Base-by-base conservation (phyloP, 2,113 vertebrate genomes). In the Pycnonotus jocosus region DNA sequence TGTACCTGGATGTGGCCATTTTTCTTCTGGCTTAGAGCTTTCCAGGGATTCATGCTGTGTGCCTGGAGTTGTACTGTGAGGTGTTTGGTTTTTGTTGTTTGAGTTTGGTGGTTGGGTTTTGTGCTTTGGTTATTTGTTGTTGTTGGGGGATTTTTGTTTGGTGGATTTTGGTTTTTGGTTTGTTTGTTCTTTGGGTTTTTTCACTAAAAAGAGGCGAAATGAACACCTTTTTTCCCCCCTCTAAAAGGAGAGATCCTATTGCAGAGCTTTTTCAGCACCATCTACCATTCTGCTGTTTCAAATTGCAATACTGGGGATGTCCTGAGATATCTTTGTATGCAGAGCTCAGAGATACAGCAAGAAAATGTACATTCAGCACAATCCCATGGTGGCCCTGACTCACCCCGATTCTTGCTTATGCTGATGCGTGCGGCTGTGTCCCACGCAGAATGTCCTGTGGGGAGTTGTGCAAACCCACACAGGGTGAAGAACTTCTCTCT, bases 141-240 rank as follows among this genome's bases (percentile, higher is more conserved):
- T 31, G 21, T 9, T 31, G 5, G 13, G 1, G 0, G 1, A 19
- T 74, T 45, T n/a, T 50, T 50, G 4, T 4, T 81, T 69, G 10
- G 2, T 9, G 40, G 4, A 15, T 7, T 54, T 76, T 71, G 24
- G 9, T 3, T 58, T 66, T 66, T 3, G 6, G 24, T 24, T 58
- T 66, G 42, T 35, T 85, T 48, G 10, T 48, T 42, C 16, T 76
- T 57, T 31, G 11, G 15, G 8, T n/a, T 84, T 71, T 69, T 71
- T 51, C 38, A 21, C 21, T 40, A 20, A 28, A 51, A 61, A 61
- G 58, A 45, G 8, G 14, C 0, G 0, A 80, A 76, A 35, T 7
- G 0, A 61, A 17, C 18, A 6, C 3, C 7, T 48, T 42, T 53
- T 48, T 11, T 8, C 3, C 6, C 3, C 6, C 10, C 18, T 42